Evolutionary conservation across 2,797 vertebrate species (phyloP).

Genomic region (Nothura maculosa): DNA sequence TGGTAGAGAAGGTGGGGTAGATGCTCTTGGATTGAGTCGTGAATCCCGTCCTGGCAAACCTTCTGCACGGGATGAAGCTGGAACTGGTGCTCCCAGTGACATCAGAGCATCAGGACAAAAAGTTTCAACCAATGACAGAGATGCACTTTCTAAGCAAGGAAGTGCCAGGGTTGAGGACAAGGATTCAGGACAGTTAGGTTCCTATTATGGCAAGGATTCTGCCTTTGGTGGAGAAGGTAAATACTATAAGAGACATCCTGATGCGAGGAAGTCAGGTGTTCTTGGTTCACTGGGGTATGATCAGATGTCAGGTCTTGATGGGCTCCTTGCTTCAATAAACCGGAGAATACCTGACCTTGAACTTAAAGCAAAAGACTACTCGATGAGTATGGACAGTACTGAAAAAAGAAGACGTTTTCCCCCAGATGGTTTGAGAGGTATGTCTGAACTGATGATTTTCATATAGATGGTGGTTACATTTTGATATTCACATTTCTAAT

Average conservation of each 20-base stretch:
- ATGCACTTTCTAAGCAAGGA: neutral
- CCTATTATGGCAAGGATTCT: neutral
- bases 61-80: neutral
- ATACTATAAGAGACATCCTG: neutral
- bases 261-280: neutral
- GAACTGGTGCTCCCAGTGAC: neutral
- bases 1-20: neutral
- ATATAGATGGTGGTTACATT: neutral
- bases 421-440: constrained; percentile 62
- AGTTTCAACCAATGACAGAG: neutral
- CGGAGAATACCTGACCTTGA: constrained; percentile 23
- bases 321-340: neutral
- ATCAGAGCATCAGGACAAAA: neutral
- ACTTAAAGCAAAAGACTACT: constrained; percentile 9
- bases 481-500: neutral
- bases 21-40: neutral
- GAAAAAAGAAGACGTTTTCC: constrained; percentile 26
- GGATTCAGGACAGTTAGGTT: neutral
- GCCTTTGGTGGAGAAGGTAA: neutral
- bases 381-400: neutral
- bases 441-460: neutral
- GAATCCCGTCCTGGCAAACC: neutral
- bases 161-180: neutral
- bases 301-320: neutral
- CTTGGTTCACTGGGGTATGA: neutral